Conservation (phyloP, 2,888 invertebrate genomes). For the Thyatira batis region DNA sequence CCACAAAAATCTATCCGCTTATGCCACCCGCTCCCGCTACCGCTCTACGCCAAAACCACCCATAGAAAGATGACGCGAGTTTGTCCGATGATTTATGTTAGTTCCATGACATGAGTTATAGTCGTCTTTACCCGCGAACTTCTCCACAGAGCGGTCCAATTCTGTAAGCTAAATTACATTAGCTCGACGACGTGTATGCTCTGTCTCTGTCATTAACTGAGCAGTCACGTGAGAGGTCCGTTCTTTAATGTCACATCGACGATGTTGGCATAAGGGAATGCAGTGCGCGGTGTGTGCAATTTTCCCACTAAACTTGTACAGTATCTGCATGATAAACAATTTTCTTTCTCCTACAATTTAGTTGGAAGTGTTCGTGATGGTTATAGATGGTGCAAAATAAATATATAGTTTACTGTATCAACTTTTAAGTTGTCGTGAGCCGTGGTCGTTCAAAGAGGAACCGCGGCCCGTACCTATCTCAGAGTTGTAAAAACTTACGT, state of each 20-base stretch:
- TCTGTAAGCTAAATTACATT: too few species aligned
- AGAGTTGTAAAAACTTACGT: too few species aligned
- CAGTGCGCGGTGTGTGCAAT: slow-evolving; percentile 3
- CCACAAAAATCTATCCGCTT: not conserved
- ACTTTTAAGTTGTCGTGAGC: too few species aligned
- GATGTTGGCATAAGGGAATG: too few species aligned
- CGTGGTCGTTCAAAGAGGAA: too few species aligned
- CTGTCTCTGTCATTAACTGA: too few species aligned
- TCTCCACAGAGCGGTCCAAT: too few species aligned
- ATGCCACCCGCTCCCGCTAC: not conserved
- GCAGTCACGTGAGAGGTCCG: too few species aligned
- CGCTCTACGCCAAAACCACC: too few species aligned
- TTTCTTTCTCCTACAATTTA: slow-evolving; percentile 2
- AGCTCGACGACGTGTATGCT: too few species aligned
- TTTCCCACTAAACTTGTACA: slow-evolving; percentile 6
- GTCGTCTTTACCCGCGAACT: slow-evolving; percentile 18
- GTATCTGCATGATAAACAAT: slow-evolving; percentile 5
- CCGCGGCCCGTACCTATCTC: too few species aligned
- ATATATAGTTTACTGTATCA: not conserved
- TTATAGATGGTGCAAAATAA: not conserved
- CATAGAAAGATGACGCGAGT: slow-evolving; percentile 1
- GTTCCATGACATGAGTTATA: slow-evolving; percentile 27
- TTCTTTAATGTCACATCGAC: too few species aligned
- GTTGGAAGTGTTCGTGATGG: not conserved
- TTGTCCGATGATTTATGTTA: slow-evolving; percentile 26